Evolutionary conservation across 2,888 invertebrate genomes (phyloP).

Genomic region (Idaea aversata): DNA sequence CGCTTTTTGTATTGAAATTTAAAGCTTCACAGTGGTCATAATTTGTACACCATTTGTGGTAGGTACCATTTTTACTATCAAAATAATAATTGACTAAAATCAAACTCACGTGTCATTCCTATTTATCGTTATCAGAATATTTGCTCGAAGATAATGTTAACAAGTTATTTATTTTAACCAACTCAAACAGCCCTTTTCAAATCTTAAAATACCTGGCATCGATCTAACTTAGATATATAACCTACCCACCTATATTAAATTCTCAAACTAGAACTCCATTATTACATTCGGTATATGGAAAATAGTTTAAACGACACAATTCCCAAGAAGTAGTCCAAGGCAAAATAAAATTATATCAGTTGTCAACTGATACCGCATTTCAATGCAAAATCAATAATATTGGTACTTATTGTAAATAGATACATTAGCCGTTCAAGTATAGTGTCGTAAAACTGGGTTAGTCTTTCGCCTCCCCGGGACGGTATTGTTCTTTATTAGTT

Average conservation of each 20-base stretch:
- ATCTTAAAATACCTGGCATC: no score
- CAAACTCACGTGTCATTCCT: conserved; percentile 20
- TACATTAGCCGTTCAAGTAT: conserved; percentile 6
- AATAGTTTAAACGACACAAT: conserved; percentile 5
- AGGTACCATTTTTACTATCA: neutral
- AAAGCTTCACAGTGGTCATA: no score
- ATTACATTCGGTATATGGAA: no score
- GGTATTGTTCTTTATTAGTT: conserved; percentile 27
- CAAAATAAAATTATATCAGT: conserved; percentile 12
- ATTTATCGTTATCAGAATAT: neutral
- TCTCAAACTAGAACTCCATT: no score
- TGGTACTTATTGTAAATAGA: conserved; percentile 14
- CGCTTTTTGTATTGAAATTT: no score
- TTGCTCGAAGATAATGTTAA: conserved; percentile 20
- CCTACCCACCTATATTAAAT: no score
- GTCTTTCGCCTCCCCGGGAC: conserved; percentile 15
- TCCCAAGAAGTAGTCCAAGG: conserved; percentile 28
- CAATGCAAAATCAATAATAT: conserved; percentile 18
- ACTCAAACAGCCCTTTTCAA: no score
- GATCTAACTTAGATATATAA: no score
- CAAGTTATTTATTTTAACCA: neutral
- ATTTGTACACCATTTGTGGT: no score
- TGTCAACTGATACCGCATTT: conserved; percentile 17
- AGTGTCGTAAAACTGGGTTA: conserved; percentile 12
- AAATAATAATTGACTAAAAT: neutral